phyloP scores from a whole-genome alignment of 2,113 vertebrate species.

The Raja brachyura region DNA sequence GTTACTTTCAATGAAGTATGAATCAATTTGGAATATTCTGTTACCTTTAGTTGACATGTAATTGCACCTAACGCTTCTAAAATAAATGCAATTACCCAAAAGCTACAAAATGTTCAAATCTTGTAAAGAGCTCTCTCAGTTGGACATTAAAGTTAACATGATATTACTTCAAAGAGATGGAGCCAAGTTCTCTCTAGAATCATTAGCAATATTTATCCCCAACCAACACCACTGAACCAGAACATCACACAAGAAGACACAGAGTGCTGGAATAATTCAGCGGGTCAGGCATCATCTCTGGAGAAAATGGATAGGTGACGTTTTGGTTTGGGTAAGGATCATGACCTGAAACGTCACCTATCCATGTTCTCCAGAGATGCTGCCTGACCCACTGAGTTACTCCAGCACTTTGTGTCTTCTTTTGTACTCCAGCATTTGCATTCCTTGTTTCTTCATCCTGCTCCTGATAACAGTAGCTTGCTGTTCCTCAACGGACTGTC shows the following conservation, averaged over 20 bases:
- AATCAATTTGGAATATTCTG: not conserved
- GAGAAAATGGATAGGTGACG: too few relatives aligned
- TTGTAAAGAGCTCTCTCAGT: not conserved
- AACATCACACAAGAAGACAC: too few relatives aligned
- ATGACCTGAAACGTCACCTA: too few relatives aligned
- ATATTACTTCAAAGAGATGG: not conserved
- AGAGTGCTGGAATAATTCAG: too few relatives aligned
- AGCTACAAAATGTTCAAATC: not conserved
- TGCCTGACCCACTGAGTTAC: too few relatives aligned
- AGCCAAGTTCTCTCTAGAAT: not conserved
- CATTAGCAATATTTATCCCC: not conserved
- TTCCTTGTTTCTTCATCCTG: too few relatives aligned
- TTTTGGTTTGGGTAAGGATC: too few relatives aligned
- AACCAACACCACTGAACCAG: not conserved
- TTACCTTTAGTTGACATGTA: too few relatives aligned
- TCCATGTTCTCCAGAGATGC: too few relatives aligned
- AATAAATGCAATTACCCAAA: not conserved
- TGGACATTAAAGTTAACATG: not conserved
- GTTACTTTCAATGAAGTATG: not conserved
- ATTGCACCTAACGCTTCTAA: not conserved
- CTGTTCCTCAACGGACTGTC: not conserved
- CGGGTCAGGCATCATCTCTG: too few relatives aligned
- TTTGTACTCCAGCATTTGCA: too few relatives aligned
- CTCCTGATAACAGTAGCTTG: not conserved
- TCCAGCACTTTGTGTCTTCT: too few relatives aligned